Evolutionary conservation across 1,140 invertebrate species (phyloP).

Genomic region (Drosophila pseudoananassae): DNA sequence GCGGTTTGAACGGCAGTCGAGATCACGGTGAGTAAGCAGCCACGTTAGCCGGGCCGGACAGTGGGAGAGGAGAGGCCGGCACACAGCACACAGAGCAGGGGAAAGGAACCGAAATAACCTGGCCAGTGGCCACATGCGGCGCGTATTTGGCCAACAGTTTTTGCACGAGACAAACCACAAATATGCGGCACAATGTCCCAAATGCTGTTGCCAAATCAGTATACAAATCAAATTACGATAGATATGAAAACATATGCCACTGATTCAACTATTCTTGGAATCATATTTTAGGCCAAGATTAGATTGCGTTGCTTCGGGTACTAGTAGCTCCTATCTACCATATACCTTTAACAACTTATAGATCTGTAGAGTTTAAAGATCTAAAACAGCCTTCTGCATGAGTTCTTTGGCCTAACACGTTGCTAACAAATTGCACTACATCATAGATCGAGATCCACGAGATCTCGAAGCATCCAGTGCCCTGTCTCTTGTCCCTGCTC

Average conservation of each 20-base stretch:
- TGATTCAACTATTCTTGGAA: conserved; percentile 9
- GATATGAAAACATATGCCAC: conserved; percentile 36
- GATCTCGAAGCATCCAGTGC: conserved; percentile 1
- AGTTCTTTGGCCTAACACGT: not conserved
- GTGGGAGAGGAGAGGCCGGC: not conserved
- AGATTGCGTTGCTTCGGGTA: not conserved
- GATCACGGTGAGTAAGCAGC: conserved; percentile 55
- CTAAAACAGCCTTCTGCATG: not conserved
- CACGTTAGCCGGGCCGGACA: not conserved
- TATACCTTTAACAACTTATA: too few species aligned
- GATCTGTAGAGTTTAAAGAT: too few species aligned
- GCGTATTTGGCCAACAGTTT: conserved; percentile 76
- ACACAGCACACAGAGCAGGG: not conserved
- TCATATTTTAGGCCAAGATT: not conserved
- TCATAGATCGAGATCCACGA: conserved; percentile 19
- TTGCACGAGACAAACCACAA: conserved; percentile 67
- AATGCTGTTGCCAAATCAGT: conserved; percentile 41
- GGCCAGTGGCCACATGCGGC: conserved; percentile 58
- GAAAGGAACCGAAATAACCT: conserved; percentile 23
- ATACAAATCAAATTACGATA: conserved; percentile 43
- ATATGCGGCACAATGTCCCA: conserved; percentile 49
- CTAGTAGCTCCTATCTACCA: too few species aligned
- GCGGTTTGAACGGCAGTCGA: conserved; percentile 68
- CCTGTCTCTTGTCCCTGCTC: not conserved
- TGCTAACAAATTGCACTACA: conserved; percentile 28